A percentile compares a stretch with the other conserved stretches of the same genome.
phyloP scores from a whole-genome alignment of 2,113 vertebrate species.

The Ciconia stormi region DNA sequence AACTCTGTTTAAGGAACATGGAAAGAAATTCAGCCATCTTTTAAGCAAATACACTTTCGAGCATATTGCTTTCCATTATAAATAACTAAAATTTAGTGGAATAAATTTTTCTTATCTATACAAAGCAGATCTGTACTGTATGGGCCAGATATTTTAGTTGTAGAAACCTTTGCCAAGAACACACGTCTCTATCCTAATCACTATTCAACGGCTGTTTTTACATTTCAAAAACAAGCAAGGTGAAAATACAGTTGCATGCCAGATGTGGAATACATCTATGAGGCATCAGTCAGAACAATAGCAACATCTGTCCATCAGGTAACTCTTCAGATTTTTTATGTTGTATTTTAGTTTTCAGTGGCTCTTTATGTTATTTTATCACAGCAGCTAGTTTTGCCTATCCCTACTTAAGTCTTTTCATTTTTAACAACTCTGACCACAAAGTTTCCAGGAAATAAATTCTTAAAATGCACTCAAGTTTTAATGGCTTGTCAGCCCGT shows the following conservation, averaged over 20 bases:
- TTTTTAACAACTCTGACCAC: not conserved
- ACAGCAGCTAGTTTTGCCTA: not conserved
- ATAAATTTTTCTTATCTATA: not conserved
- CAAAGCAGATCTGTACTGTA: not conserved
- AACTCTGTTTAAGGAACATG: not conserved
- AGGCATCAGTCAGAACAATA: not conserved
- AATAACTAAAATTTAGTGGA: not conserved
- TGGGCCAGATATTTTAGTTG: not conserved
- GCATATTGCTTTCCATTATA: not conserved
- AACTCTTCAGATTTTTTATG: not conserved
- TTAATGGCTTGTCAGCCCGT: not conserved
- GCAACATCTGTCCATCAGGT: not conserved
- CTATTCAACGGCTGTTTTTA: not conserved
- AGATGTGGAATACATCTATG: not conserved
- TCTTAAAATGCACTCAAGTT: not conserved
- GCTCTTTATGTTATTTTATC: not conserved
- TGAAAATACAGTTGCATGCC: not conserved
- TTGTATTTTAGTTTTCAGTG: not conserved
- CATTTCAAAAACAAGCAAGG: not conserved
- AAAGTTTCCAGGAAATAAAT: not conserved
- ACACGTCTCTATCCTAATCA: not conserved
- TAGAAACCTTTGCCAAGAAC: not conserved
- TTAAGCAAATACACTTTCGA: not conserved
- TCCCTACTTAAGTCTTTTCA: not conserved
- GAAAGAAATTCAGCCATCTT: not conserved